Percentiles rank a stretch among this genome's conserved stretches.
Conservation (phyloP, 1,140 invertebrate genomes). For the Aphis gossypii region DNA sequence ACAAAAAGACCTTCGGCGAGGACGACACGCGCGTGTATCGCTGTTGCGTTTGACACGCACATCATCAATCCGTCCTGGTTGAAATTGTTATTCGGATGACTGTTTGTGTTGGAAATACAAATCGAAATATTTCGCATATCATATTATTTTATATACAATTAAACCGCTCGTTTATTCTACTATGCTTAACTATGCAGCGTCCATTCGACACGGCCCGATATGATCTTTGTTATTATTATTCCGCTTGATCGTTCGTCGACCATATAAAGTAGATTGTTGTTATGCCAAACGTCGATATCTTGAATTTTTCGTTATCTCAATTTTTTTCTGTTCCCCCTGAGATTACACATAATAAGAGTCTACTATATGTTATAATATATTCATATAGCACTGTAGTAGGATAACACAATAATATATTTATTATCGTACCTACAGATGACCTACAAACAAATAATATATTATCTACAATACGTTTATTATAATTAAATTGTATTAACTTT, state of each 20-base stretch:
- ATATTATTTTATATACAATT: background rate
- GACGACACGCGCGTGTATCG: conserved; percentile 23
- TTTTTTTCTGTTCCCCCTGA: too few species aligned
- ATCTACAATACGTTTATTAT: background rate
- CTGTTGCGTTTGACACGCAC: conserved; percentile 5
- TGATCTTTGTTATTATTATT: background rate
- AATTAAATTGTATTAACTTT: background rate
- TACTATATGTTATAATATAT: background rate
- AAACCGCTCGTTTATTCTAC: background rate
- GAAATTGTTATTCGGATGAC: background rate
- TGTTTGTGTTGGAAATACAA: background rate
- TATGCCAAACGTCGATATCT: too few species aligned
- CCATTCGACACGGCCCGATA: conserved; percentile 6
- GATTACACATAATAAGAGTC: too few species aligned
- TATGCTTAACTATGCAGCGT: background rate
- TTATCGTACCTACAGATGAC: background rate
- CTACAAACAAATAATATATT: background rate
- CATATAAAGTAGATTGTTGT: too few species aligned
- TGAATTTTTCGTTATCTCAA: too few species aligned
- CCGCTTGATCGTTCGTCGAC: background rate
- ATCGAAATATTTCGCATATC: conserved; percentile 22
- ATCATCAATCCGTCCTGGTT: conserved; percentile 35
- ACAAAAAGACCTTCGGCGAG: background rate
- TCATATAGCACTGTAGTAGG: background rate
- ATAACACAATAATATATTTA: background rate